Conservation (phyloP, 2,888 invertebrate species). For the Synanthedon myopaeformis region DNA sequence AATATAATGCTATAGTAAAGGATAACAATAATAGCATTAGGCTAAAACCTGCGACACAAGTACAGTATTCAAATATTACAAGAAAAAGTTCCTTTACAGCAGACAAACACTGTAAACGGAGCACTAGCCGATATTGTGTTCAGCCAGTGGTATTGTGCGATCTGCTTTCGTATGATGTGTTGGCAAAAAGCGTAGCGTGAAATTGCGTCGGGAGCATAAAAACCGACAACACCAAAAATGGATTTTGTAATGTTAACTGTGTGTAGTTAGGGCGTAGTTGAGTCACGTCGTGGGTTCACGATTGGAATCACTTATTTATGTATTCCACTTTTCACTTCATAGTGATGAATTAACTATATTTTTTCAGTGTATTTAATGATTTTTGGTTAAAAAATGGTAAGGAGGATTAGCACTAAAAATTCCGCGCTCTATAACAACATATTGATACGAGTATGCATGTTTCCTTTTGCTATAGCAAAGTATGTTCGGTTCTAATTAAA, state of each 20-base stretch:
- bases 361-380: neutral
- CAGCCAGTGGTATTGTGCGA: slow-evolving; percentile 6
- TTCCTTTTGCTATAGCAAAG: too few relatives aligned
- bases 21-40: too few relatives aligned
- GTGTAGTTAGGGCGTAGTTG: slow-evolving; percentile 18
- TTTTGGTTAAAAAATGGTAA: neutral
- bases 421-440: too few relatives aligned
- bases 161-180: slow-evolving; percentile 31
- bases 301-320: neutral
- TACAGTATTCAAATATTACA: too few relatives aligned
- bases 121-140: neutral
- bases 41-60: too few relatives aligned
- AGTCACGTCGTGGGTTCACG: neutral
- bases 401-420: too few relatives aligned
- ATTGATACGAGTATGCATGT: too few relatives aligned
- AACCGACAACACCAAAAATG: slow-evolving; percentile 27
- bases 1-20: too few relatives aligned
- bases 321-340: neutral
- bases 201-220: slow-evolving; percentile 19
- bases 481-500: too few relatives aligned
- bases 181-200: slow-evolving; percentile 28
- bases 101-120: too few relatives aligned
- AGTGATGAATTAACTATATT: neutral
- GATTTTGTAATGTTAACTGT: slow-evolving; percentile 40
- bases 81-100: too few relatives aligned